Evolutionary conservation across 1,140 invertebrate species (phyloP), one percentile per base, ranked within the genome.

Genomic region (Cotesia chilonis): DNA sequence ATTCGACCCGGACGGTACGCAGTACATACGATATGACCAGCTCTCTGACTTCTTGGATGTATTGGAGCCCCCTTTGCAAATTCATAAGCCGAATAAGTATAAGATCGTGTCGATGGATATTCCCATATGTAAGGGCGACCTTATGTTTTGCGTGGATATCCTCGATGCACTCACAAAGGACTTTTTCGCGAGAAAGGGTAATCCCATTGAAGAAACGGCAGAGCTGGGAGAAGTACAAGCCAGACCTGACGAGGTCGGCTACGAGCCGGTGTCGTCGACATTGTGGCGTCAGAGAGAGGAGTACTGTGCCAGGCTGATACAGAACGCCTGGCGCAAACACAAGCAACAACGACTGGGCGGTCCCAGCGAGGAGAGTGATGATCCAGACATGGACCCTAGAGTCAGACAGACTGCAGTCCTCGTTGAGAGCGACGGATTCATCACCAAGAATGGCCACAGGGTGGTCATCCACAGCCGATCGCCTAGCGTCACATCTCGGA

Each of bases 91-190:
- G 61, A 99, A 99, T 86, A 97, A 98, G 89, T 98, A 98, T 88
- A 98, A 98, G 90, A 96, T 99, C 81, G 95, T 98, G 83, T 96
- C 95, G 78, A 96, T 99, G 94, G 96, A 99, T 87, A 98, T 99
- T 84, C 95, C 97, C 65, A 99, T 99, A 83, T 99, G 97, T 89
- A 96, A 97, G 87, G 95, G 94, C 57, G 97, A 99, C 88, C 90
- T 94, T 87, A 96, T 98, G 91, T 98, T 96, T 89, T 99, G 97
- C 88, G 95, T 98, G 77, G 97, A 99, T 88, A 98, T 99, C 80
- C 90, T 99, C 79, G 97, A 99, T 88, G 96, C 96, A 38, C 90
- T 99, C 70, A 96, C 94, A 28, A 95, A 95, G 83, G 96, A 98
- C 90, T 99, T 98, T 89, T 97, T 99, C 85, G 96, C 95, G 66